Conservation (phyloP, 2,888 invertebrate species). For the Sinhomidia bicolor region DNA sequence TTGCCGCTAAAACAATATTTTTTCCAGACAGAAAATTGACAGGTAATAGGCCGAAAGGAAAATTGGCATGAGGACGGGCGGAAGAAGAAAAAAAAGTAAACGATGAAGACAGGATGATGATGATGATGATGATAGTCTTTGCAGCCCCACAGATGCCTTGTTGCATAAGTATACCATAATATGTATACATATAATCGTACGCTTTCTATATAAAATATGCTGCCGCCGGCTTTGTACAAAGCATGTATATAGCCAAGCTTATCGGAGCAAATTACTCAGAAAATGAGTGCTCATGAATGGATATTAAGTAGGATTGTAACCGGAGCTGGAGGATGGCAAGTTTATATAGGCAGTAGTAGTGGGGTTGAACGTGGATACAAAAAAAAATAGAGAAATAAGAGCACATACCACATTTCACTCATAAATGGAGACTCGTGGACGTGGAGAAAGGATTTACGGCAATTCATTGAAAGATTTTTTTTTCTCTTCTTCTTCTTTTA, state of each 20-base stretch:
- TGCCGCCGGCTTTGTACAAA: too few relatives aligned
- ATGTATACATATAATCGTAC: too few relatives aligned
- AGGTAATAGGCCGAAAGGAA: background rate
- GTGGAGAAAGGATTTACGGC: slow-evolving; percentile 30
- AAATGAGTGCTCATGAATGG: slow-evolving; percentile 3
- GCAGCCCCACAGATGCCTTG: too few relatives aligned
- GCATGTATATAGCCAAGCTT: too few relatives aligned
- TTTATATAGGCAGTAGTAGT: background rate
- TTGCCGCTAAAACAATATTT: too few relatives aligned
- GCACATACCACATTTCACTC: background rate
- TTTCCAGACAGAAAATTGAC: background rate
- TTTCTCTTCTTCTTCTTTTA: background rate
- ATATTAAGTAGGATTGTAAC: background rate
- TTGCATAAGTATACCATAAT: too few relatives aligned
- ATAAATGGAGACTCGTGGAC: slow-evolving; percentile 11
- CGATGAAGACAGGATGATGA: background rate
- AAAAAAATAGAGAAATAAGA: background rate
- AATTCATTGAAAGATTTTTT: slow-evolving; percentile 25
- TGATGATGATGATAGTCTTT: too few relatives aligned
- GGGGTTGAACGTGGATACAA: background rate
- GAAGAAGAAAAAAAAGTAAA: background rate
- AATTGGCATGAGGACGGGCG: background rate
- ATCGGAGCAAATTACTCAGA: slow-evolving; percentile 8
- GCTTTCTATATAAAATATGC: too few relatives aligned
- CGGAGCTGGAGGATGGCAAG: background rate